A percentile compares a stretch with the other conserved stretches of the same genome.
phyloP scores from a whole-genome alignment of 2,888 invertebrate species.

The Clivina fossor region DNA sequence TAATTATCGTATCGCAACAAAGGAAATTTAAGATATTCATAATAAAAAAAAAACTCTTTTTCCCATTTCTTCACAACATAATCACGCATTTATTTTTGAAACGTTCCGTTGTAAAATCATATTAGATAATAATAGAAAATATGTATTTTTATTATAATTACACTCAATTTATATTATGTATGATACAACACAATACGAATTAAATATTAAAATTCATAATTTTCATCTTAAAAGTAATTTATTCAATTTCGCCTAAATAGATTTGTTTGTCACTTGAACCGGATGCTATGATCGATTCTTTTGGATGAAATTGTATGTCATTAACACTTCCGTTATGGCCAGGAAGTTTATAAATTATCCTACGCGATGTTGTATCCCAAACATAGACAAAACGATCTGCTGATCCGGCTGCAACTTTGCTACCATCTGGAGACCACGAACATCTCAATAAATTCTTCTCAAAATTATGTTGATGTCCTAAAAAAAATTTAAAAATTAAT shows the following conservation, averaged over 20 bases:
- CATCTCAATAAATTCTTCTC: slow-evolving; percentile 95
- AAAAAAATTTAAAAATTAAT: slow-evolving; percentile 24
- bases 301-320: slow-evolving; percentile 92
- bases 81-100: too few species aligned
- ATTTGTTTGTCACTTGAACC: slow-evolving; percentile 95
- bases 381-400: slow-evolving; percentile 94
- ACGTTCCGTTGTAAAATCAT: too few species aligned
- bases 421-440: slow-evolving; percentile 92
- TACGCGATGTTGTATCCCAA: slow-evolving; percentile 93
- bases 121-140: background rate
- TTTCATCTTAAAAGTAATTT: slow-evolving; percentile 35
- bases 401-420: slow-evolving; percentile 88
- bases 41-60: background rate
- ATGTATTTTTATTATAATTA: background rate
- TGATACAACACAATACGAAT: background rate
- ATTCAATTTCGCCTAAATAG: slow-evolving; percentile 93
- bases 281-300: slow-evolving; percentile 90
- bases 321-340: slow-evolving; percentile 98
- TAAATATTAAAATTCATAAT: background rate
- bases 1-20: slow-evolving; percentile 21
- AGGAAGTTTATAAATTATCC: slow-evolving; percentile 93
- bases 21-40: slow-evolving; percentile 12
- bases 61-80: background rate
- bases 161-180: too few species aligned
- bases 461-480: slow-evolving; percentile 92